Evolutionary conservation across 2,113 vertebrate genomes (phyloP), one percentile per base, ranked within the genome.

Genomic region (Ameiurus melas): DNA sequence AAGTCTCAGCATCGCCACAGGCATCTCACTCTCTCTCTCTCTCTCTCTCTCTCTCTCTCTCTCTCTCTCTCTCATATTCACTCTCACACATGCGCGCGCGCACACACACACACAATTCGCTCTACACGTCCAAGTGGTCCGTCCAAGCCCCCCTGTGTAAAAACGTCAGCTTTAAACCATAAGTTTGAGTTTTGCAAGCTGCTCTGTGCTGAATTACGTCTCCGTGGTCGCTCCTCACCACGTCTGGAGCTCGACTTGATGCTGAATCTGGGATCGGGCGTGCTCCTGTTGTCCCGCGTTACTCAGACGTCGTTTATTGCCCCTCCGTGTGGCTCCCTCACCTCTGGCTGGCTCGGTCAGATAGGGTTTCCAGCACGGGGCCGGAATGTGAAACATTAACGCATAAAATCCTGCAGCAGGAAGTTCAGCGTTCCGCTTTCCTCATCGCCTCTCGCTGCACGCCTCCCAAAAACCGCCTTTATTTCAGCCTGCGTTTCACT

Each of bases 351-450:
- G 77, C 80, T 84, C 83, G 89, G 91, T 88, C 89, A 93, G 92
- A 92, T 92, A 89, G 79, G 90, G n/a, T 93, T 92, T 94, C 92
- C 90, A 89, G 86, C 57, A 30, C 90, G 79, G 92, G 89, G 85
- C 85, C 79, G 66, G 36, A 80, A 88, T 92, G 89, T 94, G 93
- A 95, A 94, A 93, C 92, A 93, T 94, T 89, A 89, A 92, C 89
- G 83, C 89, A 91, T 91, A 83, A 91, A 92, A 92, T 90, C 91
- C 83, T 79, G 39, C 80, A 87, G 93, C 89, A 91, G 91, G 90
- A 92, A 91, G 93, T 93, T 93, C 10, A 71, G 83, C 2, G 1
- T 8, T 30, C 3, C 27, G 20, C 14, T 53, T 14, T 30, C 39
- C 27, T 68, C 43, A 9, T 68, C 13, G 27, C 47, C 47, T 10